Base-by-base conservation (phyloP, 2,888 invertebrate genomes). In the Ochlodes sylvanus region DNA sequence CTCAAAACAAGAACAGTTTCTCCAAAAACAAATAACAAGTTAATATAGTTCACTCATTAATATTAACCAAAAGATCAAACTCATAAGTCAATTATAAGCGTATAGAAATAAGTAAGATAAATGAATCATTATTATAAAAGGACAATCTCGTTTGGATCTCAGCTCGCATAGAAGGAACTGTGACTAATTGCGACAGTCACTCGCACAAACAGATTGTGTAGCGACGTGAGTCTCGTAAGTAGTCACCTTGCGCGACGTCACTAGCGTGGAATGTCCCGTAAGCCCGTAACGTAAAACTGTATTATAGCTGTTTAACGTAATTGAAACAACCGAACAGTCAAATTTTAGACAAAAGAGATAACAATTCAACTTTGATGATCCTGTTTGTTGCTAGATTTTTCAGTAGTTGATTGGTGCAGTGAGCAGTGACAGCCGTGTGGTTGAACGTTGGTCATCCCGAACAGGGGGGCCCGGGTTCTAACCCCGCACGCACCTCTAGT, bases 241-340 rank as follows among this genome's bases (percentile, higher is more conserved):
- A 27, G 54, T 54, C 27, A 54, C 54, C 27, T 50, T 50, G 54
- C n/a, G 54, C 54, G 27, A 54, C 54, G 54, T 54, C n/a, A 54
- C 50, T 50, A 19, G 27, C 14, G 32, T 32, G 54, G 27, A 54
- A 54, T 54, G 54, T 32, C 54, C 32, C 54, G 54, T 54, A 54
- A 54, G n/a, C 54, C 32, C 54, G 54, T 54, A 54, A 54, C 54
- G 54, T 54, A 32, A 54, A 54, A 50, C 50, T 44, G 44, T 44
- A 42, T n/a, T n/a, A n/a, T 47, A 47, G 15, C 15, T 47, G 47
- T 47, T 47, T 38, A 38, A 38, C 17, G 10, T 19, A 19, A 50
- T 4, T 50, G 19, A 50, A 50, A 50, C 50, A 47, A 47, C 17
- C 17, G 15, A 50, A 50, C 12, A 19, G 6, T 15, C 15, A 10